Evolutionary conservation across 1,140 invertebrate species (phyloP).

Genomic region (Protaetia brevitarsis): DNA sequence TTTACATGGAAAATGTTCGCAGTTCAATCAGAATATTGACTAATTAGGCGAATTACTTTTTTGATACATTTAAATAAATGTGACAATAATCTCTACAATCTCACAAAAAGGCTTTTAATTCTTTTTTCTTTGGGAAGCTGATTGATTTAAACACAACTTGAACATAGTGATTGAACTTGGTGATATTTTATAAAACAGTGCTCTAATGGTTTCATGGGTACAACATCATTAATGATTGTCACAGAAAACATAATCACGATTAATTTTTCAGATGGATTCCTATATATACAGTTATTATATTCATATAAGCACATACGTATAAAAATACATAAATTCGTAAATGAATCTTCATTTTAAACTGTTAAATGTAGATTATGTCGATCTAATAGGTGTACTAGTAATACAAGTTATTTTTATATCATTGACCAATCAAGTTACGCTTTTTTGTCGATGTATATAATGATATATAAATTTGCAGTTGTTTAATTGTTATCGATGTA

Average conservation of each 20-base stretch:
- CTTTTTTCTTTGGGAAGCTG: background rate
- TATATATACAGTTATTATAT: background rate
- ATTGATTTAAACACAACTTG: background rate
- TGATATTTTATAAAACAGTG: slow-evolving; percentile 11
- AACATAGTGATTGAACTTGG: slow-evolving; percentile 9
- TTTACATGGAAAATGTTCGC: background rate
- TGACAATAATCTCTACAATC: slow-evolving; percentile 1
- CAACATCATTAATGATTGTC: background rate
- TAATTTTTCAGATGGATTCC: slow-evolving; percentile 9
- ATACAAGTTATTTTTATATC: slow-evolving; percentile 49
- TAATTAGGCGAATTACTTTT: no score
- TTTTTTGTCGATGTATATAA: slow-evolving; percentile 50
- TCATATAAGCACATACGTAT: slow-evolving; percentile 2
- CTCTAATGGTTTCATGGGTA: background rate
- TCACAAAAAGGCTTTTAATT: background rate
- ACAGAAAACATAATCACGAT: background rate
- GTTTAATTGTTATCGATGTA: slow-evolving; percentile 48
- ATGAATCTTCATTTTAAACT: slow-evolving; percentile 17
- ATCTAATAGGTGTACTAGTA: slow-evolving; percentile 21
- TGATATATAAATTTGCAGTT: slow-evolving; percentile 42
- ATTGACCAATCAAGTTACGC: slow-evolving; percentile 50
- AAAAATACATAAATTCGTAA: background rate
- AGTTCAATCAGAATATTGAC: no score
- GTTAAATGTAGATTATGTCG: slow-evolving; percentile 20
- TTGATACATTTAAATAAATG: background rate